A percentile compares a stretch with the other conserved stretches of the same genome.
Evolutionary conservation across 2,888 invertebrate species (phyloP).

Genomic region (Plebejus argus): DNA sequence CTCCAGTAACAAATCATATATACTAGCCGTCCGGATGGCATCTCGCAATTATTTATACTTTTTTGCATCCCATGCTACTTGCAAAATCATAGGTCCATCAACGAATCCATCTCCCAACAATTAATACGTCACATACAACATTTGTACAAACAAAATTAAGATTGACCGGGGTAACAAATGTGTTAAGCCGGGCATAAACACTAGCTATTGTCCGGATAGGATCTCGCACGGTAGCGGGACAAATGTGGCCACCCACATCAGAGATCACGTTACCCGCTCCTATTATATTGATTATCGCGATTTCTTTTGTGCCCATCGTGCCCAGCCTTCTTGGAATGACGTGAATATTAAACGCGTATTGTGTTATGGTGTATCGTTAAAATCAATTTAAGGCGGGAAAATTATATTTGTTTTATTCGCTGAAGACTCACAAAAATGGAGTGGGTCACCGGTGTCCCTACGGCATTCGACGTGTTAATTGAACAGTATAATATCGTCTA

Average conservation of each 20-base stretch:
- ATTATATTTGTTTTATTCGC: background rate
- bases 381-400: background rate
- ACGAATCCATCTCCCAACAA: no score
- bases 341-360: constrained; percentile 5
- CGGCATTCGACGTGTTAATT: no score
- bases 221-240: constrained; percentile 71
- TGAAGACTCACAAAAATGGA: background rate
- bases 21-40: no score
- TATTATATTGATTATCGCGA: constrained; percentile 33
- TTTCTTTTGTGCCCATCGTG: constrained; percentile 30
- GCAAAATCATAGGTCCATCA: no score
- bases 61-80: no score
- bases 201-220: constrained; percentile 66
- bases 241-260: constrained; percentile 64
- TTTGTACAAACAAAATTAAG: constrained; percentile 40
- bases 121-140: background rate
- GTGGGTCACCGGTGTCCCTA: background rate
- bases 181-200: constrained; percentile 70
- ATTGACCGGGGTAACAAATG: constrained; percentile 62
- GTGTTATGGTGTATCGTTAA: constrained; percentile 9
- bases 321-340: constrained; percentile 14
- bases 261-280: constrained; percentile 39
- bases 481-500: no score
- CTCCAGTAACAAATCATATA: no score
- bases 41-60: no score